Percentiles rank a stretch among this genome's conserved stretches.
Evolutionary conservation across 2,888 invertebrate genomes (phyloP).

Genomic region (Platynereis dumerilii): DNA sequence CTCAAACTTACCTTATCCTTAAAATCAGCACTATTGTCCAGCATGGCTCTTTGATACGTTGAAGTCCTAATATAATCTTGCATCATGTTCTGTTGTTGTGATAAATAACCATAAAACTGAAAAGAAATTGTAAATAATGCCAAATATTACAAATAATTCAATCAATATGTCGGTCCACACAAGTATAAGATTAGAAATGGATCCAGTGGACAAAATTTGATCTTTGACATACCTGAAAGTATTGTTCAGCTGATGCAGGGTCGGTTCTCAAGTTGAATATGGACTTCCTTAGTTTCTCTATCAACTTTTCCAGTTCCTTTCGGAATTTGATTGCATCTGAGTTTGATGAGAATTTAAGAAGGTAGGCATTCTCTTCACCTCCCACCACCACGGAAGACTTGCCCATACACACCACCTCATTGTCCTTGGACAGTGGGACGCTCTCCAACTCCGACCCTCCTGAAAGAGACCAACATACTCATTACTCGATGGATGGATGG

Average conservation of each 20-base stretch:
- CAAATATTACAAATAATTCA: too few species aligned
- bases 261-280: slow-evolving; percentile 96
- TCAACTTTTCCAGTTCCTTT: slow-evolving; percentile 76
- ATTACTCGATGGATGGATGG: too few species aligned
- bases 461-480: too few species aligned
- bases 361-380: slow-evolving; percentile 75
- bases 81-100: slow-evolving; percentile 99
- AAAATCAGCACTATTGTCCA: slow-evolving; percentile 91
- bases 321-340: slow-evolving; percentile 78
- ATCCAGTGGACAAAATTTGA: neutral
- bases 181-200: neutral
- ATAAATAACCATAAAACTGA: slow-evolving; percentile 96
- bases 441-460: slow-evolving; percentile 23
- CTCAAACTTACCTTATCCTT: slow-evolving; percentile 67
- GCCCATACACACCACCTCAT: slow-evolving; percentile 66
- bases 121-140: neutral
- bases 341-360: slow-evolving; percentile 70
- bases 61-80: slow-evolving; percentile 98
- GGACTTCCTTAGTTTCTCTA: slow-evolving; percentile 66
- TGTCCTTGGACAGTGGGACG: slow-evolving; percentile 20
- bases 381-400: slow-evolving; percentile 76
- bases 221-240: slow-evolving; percentile 76
- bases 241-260: slow-evolving; percentile 97
- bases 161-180: too few species aligned
- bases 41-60: slow-evolving; percentile 96